Conservation (phyloP, 2,888 invertebrate species). For the Anthrax anthrax region DNA sequence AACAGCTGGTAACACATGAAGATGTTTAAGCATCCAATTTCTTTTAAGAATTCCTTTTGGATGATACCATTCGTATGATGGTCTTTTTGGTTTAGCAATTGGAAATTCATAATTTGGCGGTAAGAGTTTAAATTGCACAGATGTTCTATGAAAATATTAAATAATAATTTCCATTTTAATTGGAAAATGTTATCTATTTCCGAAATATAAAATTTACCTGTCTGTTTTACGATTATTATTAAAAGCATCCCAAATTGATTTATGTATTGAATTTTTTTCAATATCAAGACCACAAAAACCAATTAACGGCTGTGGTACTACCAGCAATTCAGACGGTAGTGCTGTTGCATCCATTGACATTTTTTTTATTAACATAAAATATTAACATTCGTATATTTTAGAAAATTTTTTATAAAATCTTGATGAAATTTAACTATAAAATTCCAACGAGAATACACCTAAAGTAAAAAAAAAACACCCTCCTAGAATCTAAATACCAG, state of each 20-base stretch:
- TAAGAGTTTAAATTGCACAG: conserved; percentile 71
- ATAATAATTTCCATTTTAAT: neutral
- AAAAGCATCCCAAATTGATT: conserved; percentile 88
- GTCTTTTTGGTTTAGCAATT: conserved; percentile 68
- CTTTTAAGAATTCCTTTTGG: conserved; percentile 87
- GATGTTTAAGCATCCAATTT: conserved; percentile 90
- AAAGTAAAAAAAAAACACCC: too few species aligned
- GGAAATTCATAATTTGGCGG: conserved; percentile 77
- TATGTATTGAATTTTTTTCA: conserved; percentile 70
- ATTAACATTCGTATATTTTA: neutral
- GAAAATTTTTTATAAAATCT: too few species aligned
- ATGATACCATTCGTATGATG: conserved; percentile 89
- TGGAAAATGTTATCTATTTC: too few species aligned
- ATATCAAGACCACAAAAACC: conserved; percentile 81
- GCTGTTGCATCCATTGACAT: conserved; percentile 49
- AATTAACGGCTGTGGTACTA: conserved; percentile 73
- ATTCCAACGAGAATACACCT: too few species aligned
- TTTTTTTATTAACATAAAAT: neutral
- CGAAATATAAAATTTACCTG: conserved; percentile 17
- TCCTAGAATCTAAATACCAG: too few species aligned
- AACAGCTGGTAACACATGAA: conserved; percentile 78
- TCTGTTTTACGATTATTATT: conserved; percentile 68
- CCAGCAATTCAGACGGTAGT: conserved; percentile 71
- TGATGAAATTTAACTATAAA: too few species aligned
- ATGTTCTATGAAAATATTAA: conserved; percentile 41